phyloP scores from a whole-genome alignment of 2,113 vertebrate genomes.

The Glareola pratincola region DNA sequence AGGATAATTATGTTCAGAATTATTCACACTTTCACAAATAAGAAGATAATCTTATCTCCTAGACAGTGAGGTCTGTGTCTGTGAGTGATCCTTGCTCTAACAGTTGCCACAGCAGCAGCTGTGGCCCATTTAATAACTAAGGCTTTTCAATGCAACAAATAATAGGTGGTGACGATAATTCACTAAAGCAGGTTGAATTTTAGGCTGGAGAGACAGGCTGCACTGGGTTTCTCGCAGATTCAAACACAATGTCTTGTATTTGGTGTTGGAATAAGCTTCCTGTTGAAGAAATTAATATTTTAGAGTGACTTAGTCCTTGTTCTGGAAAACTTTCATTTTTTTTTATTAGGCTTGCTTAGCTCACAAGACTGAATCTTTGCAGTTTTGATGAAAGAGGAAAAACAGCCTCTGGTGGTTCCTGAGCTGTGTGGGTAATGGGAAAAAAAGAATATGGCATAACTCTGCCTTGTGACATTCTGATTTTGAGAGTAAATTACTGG shows the following conservation, averaged over 20 bases:
- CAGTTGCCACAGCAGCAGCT: not conserved
- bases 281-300: not conserved
- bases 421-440: not conserved
- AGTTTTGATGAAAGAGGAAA: not conserved
- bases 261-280: not conserved
- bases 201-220: not conserved
- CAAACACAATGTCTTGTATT: not conserved
- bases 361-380: not conserved
- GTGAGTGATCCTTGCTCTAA: not conserved
- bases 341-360: not conserved
- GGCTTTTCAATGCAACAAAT: not conserved
- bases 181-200: not conserved
- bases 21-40: not conserved
- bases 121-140: not conserved
- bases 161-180: not conserved
- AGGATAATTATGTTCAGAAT: not conserved
- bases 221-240: not conserved
- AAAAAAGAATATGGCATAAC: not conserved
- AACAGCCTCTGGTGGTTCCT: not conserved
- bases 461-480: not conserved
- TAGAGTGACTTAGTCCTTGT: not conserved
- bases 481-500: not conserved
- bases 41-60: not conserved
- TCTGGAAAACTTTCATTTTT: not conserved
- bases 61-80: not conserved